Percentiles rank a stretch among this genome's conserved stretches.
These are phyloP conservation scores for Tympanoctomys barrerae DNA, from an alignment of 2,797 vertebrate species.

Conservation along the genomic window DNA sequence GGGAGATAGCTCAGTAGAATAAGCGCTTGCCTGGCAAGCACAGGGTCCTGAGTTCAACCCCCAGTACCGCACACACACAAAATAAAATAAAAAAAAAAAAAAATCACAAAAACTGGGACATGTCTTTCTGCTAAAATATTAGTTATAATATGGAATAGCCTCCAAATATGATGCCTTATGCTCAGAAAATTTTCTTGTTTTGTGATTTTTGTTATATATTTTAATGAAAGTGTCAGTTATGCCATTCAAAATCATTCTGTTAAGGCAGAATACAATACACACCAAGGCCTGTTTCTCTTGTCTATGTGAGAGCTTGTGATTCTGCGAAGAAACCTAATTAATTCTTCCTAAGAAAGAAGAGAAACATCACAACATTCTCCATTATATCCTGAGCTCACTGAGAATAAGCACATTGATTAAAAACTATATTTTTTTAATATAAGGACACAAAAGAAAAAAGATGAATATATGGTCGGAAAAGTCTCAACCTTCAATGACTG, in stretches of 20 bases:
- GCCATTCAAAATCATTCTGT: background rate
- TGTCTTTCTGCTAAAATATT: slow-evolving; percentile 22
- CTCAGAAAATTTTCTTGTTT: background rate
- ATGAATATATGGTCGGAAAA: slow-evolving; percentile 18
- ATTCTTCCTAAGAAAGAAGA: background rate
- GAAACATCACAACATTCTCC: background rate
- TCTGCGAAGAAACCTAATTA: background rate
- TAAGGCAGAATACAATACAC: background rate
- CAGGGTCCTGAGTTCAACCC: no score
- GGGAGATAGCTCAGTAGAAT: no score
- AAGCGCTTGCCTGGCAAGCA: no score
- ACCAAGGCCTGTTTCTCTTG: background rate
- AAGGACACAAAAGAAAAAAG: background rate
- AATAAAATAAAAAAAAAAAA: background rate
- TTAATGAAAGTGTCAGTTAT: background rate
- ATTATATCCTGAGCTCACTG: background rate
- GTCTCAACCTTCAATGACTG: background rate
- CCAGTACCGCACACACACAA: no score
- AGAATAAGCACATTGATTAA: background rate
- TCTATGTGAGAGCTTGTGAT: background rate
- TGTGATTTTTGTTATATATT: background rate
- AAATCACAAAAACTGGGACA: background rate
- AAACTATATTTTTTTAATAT: background rate
- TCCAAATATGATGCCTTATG: background rate
- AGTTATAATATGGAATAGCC: background rate